Base-by-base conservation (phyloP, 2,113 vertebrate species). In the Hylia prasina region DNA sequence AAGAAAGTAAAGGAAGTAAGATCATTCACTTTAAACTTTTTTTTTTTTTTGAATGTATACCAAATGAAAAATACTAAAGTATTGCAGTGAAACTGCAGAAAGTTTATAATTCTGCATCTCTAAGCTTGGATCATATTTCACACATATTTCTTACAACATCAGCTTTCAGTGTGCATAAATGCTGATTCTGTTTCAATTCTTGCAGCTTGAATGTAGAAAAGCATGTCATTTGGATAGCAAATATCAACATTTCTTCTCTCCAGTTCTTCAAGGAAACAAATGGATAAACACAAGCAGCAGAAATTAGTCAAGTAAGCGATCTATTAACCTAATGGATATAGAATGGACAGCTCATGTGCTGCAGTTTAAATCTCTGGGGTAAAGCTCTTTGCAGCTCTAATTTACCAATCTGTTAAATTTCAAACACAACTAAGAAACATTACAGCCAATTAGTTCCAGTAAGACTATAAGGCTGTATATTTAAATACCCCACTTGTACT, bases 331-430 rank as follows among this genome's bases (percentile, higher is more conserved):
- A 89, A 72, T 54, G 82, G 70, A 40, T 58, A 28, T 56, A 82
- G 76, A 93, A 81, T 3, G 2, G 39, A 22, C 28, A 79, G 63
- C 63, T 91, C 33, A 56, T 77, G 10, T 76, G 64, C n/a, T 87
- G 27, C 23, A 72, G 70, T 89, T 76, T 90, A 93, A 97, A 92
- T 96, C 93, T 89, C 95, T 81, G 51, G 56, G 35, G 94, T 87
- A 28, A 44, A 35, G 45, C 15, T 70, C 60, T 90, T 69, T 80
- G 35, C 84, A 70, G 89, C 80, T 93, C 78, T 87, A 93, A 86
- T 94, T 96, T 96, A 76, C 89, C 84, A 89, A 58, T 92, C 96
- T 97, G 87, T 81, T 95, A 91, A 83, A 84, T 97, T 97, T 96
- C 88, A 97, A 95, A 90, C 77, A 81, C 90, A 87, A 64, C 70